Percentiles rank a stretch among this genome's conserved stretches.
These are phyloP conservation scores for Diachrysia chrysitis DNA, from an alignment of 2,888 invertebrate species.

Conservation along the genomic window DNA sequence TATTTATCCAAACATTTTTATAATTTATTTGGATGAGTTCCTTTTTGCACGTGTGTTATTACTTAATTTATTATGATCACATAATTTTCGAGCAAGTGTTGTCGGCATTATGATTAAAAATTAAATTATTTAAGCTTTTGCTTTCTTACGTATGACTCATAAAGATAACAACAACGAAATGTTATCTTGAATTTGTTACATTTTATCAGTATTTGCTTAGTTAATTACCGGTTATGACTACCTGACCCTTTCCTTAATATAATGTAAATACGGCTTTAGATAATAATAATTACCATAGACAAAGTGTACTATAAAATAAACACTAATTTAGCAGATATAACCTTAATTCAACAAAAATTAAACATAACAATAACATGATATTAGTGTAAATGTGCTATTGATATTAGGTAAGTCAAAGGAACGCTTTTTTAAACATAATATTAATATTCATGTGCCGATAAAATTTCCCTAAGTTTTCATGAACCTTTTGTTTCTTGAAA, in stretches of 20 bases:
- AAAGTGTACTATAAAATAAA: slow-evolving; percentile 10
- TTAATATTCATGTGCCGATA: no score
- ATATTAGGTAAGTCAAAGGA: no score
- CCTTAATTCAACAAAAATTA: not conserved
- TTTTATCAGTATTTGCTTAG: not conserved
- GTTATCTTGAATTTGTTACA: not conserved
- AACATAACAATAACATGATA: not conserved
- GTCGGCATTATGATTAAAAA: no score
- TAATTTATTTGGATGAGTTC: not conserved
- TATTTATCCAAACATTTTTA: not conserved
- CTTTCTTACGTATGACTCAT: not conserved
- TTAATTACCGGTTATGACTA: not conserved
- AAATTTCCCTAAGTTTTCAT: no score
- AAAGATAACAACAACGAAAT: not conserved
- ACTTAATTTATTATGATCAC: no score
- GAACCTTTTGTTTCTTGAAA: not conserved
- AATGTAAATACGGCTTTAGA: slow-evolving; percentile 29
- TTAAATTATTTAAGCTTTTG: not conserved
- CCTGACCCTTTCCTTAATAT: not conserved
- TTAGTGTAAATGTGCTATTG: no score
- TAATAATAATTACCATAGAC: slow-evolving; percentile 39
- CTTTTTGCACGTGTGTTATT: no score
- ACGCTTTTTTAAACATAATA: no score
- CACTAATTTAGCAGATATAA: slow-evolving; percentile 38
- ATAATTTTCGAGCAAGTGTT: not conserved